A percentile compares a stretch with the other conserved stretches of the same genome.
Conservation (phyloP, 2,888 invertebrate genomes). For the Eustalomyia histrio region DNA sequence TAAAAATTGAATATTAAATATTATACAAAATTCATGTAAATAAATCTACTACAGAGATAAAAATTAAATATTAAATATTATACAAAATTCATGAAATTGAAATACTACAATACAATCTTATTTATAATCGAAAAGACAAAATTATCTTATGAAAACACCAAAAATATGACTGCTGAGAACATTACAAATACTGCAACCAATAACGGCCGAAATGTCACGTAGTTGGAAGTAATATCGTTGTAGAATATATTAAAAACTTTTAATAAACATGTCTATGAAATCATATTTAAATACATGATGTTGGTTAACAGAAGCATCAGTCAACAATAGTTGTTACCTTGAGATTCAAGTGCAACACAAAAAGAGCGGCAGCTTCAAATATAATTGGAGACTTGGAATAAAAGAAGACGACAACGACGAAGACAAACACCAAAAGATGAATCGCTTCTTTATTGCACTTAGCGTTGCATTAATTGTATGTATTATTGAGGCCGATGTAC, state of each 20-base stretch:
- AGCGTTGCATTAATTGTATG: slow-evolving; percentile 77
- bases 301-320: slow-evolving; percentile 71
- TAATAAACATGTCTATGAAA: slow-evolving; percentile 58
- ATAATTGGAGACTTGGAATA: slow-evolving; percentile 27
- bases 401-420: background rate
- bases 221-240: slow-evolving; percentile 59
- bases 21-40: no score
- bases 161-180: slow-evolving; percentile 28
- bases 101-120: no score
- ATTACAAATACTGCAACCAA: slow-evolving; percentile 22
- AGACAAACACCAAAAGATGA: slow-evolving; percentile 70
- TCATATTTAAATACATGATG: slow-evolving; percentile 75
- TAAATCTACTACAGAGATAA: no score
- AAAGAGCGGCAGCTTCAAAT: slow-evolving; percentile 49
- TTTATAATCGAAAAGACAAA: slow-evolving; percentile 1
- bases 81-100: no score
- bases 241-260: slow-evolving; percentile 31
- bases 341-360: slow-evolving; percentile 66
- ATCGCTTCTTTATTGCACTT: slow-evolving; percentile 74
- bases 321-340: slow-evolving; percentile 71
- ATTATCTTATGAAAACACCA: slow-evolving; percentile 6
- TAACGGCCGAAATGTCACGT: slow-evolving; percentile 74
- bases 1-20: no score
- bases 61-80: no score
- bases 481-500: slow-evolving; percentile 56